A percentile compares a stretch with the other conserved stretches of the same genome.
Conservation (phyloP, 2,888 invertebrate genomes). For the Coecobrya sp. region DNA sequence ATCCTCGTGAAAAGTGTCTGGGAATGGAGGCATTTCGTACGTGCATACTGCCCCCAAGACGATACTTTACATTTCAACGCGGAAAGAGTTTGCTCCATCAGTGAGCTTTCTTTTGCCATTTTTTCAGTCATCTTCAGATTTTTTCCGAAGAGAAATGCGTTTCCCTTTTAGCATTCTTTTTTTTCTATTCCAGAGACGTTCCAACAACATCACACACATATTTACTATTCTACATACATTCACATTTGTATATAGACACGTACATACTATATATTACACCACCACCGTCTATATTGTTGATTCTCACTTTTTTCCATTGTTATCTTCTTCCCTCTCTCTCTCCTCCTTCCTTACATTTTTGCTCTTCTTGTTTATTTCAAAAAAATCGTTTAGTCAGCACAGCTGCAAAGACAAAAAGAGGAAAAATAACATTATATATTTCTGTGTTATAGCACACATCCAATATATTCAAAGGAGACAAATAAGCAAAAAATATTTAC, state of each 20-base stretch:
- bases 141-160: conserved; percentile 71
- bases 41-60: conserved; percentile 84
- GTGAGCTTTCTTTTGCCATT: conserved; percentile 81
- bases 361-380: neutral
- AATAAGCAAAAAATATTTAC: conserved; percentile 38
- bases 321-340: neutral
- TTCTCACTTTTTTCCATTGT: conserved; percentile 32
- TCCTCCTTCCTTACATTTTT: neutral
- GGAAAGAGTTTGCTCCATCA: conserved; percentile 80
- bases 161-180: conserved; percentile 51
- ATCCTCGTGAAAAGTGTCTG: conserved; percentile 78
- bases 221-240: neutral
- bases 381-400: conserved; percentile 56
- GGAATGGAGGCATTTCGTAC: conserved; percentile 79
- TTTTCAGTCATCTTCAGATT: conserved; percentile 83
- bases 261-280: neutral
- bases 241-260: neutral
- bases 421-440: conserved; percentile 3
- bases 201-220: conserved; percentile 23
- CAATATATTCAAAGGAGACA: conserved; percentile 22
- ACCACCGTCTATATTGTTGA: neutral
- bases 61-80: conserved; percentile 85
- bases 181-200: conserved; percentile 48
- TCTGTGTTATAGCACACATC: neutral
- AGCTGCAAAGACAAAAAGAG: conserved; percentile 38